A percentile compares a stretch with the other conserved stretches of the same genome.
These are phyloP conservation scores for Dendroctonus valens DNA, from an alignment of 1,140 invertebrate genomes.

Conservation along the genomic window DNA sequence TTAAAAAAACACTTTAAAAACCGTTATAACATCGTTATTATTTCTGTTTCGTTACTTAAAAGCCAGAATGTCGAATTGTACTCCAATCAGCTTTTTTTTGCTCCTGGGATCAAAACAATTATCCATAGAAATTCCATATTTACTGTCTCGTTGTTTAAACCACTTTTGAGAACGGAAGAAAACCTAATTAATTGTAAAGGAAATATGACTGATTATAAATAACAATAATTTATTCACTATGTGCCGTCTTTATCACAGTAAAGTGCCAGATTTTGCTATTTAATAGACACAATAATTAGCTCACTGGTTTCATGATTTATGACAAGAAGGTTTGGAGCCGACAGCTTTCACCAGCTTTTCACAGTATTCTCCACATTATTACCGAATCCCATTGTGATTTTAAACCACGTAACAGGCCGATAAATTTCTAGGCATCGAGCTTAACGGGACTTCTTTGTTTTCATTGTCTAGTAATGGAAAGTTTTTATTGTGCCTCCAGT, in stretches of 20 bases:
- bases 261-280: background rate
- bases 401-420: background rate
- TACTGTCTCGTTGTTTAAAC: too few species aligned
- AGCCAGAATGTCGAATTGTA: too few species aligned
- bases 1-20: too few species aligned
- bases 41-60: too few species aligned
- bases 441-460: background rate
- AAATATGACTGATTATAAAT: too few species aligned
- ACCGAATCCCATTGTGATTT: constrained; percentile 1
- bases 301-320: constrained; percentile 29
- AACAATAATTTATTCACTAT: background rate
- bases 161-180: too few species aligned
- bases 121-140: too few species aligned
- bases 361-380: background rate
- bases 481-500: too few species aligned
- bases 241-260: constrained; percentile 1
- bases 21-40: too few species aligned
- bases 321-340: constrained; percentile 3
- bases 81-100: too few species aligned
- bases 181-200: too few species aligned
- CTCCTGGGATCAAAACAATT: too few species aligned
- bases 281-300: constrained; percentile 19
- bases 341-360: constrained; percentile 4
- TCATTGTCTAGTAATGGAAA: background rate
- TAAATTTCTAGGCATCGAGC: background rate